Base-by-base conservation (phyloP, 2,797 vertebrate species). In the Pipistrellus kuhlii region DNA sequence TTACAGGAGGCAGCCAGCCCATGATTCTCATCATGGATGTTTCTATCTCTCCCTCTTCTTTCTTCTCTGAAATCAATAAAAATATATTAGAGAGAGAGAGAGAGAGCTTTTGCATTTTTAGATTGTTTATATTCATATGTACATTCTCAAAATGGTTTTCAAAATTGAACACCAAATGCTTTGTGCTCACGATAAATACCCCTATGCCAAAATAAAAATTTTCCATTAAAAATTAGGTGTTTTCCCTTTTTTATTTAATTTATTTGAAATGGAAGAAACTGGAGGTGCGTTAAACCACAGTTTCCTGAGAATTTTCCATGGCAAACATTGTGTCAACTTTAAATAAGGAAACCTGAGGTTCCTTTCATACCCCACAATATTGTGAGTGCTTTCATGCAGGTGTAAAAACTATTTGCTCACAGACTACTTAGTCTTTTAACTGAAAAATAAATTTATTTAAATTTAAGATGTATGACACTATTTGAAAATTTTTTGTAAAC, bases 221-320 rank as follows among this genome's bases (percentile, higher is more conserved):
- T 90, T 95, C 85, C 93, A 75, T 90, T 95, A 91, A 95, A 95
- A 81, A 64, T 84, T 84, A 73, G 80, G 44, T 95, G 12, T 96
- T 97, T 97, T 97, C 38, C 44, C 44, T 89, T 97, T 95, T 97
- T 96, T 96, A 92, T 91, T 92, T 78, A 96, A 93, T 97, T 91
- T 94, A 14, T 97, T 97, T 97, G 86, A 95, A 97, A 96, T 97
- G 89, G 85, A 98, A 98, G 93, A 98, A 96, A 91, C 84, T 85
- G 62, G 94, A 94, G 91, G 92, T 96, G 57, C 97, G 90, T 97
- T 96, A 98, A 97, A 93, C 95, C 95, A 96, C 96, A 97, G 92
- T 97, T 98, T 97, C 95, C 96, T 97, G 94, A 97, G 95, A 98
- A 94, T 96, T 97, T 98, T 98, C 97, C 91, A 80, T 97, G 91